Evolutionary conservation across 2,797 vertebrate genomes (phyloP).

Genomic region (Fringilla coelebs): DNA sequence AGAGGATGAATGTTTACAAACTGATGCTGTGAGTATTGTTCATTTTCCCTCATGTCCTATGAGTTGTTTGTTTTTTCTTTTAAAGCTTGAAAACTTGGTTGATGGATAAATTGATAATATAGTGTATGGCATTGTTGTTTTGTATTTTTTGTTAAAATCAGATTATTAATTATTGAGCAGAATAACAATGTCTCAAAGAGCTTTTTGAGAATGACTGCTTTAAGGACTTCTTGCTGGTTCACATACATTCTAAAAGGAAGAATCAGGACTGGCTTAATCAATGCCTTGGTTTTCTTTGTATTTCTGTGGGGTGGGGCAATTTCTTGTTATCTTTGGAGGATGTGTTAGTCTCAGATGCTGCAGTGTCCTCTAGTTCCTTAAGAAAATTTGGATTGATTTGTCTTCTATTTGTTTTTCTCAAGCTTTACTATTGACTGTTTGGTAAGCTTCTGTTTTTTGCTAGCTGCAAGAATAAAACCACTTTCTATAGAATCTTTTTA

Average conservation of each 20-base stretch:
- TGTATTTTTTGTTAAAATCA: neutral
- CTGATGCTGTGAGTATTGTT: slow-evolving; percentile 75
- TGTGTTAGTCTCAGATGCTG: neutral
- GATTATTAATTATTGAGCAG: neutral
- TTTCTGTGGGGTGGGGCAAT: neutral
- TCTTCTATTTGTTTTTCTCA: neutral
- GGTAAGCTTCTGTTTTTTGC: neutral
- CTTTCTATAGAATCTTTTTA: neutral
- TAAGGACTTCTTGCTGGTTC: neutral
- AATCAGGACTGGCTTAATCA: neutral
- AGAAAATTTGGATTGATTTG: neutral
- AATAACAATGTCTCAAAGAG: neutral
- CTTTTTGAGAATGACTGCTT: neutral
- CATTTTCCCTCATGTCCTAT: neutral
- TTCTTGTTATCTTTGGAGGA: neutral
- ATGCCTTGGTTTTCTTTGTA: neutral
- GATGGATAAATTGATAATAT: neutral
- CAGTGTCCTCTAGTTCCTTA: neutral
- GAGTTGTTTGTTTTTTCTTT: neutral
- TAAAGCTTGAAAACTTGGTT: neutral
- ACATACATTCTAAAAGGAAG: neutral
- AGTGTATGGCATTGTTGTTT: neutral
- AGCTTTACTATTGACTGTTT: neutral
- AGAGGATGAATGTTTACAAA: slow-evolving; percentile 68
- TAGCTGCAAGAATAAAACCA: neutral